These are phyloP conservation scores for Rhinolophus sinicus DNA, from an alignment of 2,113 vertebrate genomes.

Conservation along the genomic window DNA sequence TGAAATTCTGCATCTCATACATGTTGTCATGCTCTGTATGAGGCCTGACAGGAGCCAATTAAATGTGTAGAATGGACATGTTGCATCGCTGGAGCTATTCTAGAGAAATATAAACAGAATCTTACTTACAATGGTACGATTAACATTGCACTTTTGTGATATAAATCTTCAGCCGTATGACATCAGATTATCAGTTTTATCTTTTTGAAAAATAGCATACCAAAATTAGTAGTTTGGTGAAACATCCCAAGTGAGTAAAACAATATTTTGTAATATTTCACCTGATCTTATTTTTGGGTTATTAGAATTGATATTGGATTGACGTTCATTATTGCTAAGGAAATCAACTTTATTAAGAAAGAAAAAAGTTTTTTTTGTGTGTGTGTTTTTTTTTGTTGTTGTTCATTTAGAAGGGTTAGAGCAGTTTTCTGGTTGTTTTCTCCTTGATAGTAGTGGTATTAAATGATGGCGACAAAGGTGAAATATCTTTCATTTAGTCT, in stretches of 20 bases:
- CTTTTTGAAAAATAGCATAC: not conserved
- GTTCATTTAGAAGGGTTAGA: not conserved
- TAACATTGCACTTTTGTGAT: not conserved
- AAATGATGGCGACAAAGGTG: not conserved
- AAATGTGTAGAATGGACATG: constrained; percentile 1
- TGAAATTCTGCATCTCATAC: not conserved
- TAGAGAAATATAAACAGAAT: not conserved
- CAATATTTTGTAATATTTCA: not conserved
- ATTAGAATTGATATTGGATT: not conserved
- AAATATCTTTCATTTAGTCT: not conserved
- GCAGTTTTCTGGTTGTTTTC: not conserved
- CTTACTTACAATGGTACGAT: not conserved
- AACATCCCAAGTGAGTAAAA: not conserved
- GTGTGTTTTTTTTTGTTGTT: not conserved
- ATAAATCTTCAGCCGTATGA: not conserved
- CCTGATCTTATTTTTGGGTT: not conserved
- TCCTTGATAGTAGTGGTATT: not conserved
- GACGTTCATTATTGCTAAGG: not conserved
- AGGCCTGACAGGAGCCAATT: constrained; percentile 27
- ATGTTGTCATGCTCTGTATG: not conserved
- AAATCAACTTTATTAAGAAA: constrained; percentile 29
- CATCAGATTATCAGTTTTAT: not conserved
- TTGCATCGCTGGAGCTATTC: not conserved
- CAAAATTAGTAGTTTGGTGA: not conserved
- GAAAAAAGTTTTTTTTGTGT: not conserved